Conservation (phyloP, 1,140 invertebrate genomes). For the Diorhabda elongata region DNA sequence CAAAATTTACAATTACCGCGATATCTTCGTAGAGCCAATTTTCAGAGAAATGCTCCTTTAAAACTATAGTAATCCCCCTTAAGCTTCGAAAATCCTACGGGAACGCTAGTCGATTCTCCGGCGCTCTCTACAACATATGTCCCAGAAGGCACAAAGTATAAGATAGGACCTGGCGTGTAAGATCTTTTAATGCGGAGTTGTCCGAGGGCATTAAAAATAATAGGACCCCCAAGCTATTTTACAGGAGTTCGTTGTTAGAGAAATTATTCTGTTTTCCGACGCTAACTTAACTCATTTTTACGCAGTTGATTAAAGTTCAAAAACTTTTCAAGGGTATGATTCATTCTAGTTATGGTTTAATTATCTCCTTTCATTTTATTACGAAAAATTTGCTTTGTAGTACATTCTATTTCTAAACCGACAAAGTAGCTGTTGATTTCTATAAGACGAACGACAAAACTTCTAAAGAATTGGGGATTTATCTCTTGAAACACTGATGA, state of each 20-base stretch:
- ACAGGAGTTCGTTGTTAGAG: neutral
- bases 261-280: neutral
- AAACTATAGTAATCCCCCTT: slow-evolving; percentile 2
- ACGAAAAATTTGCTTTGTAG: too few species aligned
- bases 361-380: too few species aligned
- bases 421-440: too few species aligned
- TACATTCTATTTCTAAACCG: too few species aligned
- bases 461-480: too few species aligned
- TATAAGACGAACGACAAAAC: too few species aligned
- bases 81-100: slow-evolving; percentile 1
- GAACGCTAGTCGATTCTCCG: neutral
- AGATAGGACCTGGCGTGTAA: neutral
- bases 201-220: slow-evolving; percentile 2
- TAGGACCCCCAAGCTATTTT: slow-evolving; percentile 1
- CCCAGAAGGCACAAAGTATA: neutral
- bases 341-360: too few species aligned
- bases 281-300: neutral
- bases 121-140: slow-evolving; percentile 1
- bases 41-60: neutral
- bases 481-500: too few species aligned
- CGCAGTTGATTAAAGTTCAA: neutral
- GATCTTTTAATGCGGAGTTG: slow-evolving; percentile 2
- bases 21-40: neutral
- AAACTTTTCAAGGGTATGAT: too few species aligned
- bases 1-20: neutral